Conservation (phyloP, 92 coral and sea anemone genomes). For the Blastomussa wellsi region DNA sequence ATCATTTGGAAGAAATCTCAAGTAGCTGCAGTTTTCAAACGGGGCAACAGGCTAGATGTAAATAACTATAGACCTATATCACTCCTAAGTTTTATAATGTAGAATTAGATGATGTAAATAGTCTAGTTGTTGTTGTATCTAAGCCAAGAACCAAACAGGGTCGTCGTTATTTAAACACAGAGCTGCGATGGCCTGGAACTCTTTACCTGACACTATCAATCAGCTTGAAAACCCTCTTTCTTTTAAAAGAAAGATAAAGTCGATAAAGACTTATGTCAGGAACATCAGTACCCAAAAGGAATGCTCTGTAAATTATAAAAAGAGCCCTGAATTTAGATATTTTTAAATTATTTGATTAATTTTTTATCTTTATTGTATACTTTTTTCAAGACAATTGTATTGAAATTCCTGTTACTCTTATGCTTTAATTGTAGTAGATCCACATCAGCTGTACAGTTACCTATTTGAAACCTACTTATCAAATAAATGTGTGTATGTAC, state of each 20-base stretch:
- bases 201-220: neutral
- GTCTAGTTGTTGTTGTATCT: constrained; percentile 7
- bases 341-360: constrained; percentile 15
- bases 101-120: constrained; percentile 10
- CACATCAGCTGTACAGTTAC: constrained; percentile 36
- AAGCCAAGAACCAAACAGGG: constrained; percentile 23
- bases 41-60: constrained; percentile 32
- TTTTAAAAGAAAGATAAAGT: neutral
- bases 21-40: constrained; percentile 22
- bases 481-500: constrained; percentile 13
- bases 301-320: constrained; percentile 21
- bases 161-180: constrained; percentile 24
- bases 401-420: neutral
- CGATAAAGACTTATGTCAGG: neutral
- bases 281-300: constrained; percentile 1
- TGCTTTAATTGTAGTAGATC: constrained; percentile 13
- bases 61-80: constrained; percentile 29
- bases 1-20: constrained; percentile 30
- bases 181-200: constrained; percentile 17
- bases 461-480: constrained; percentile 28
- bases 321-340: constrained; percentile 23
- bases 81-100: neutral
- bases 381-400: constrained; percentile 2
- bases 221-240: neutral
- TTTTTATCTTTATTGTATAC: constrained; percentile 16